phyloP scores from a whole-genome alignment of 2,797 vertebrate genomes.

The Coluber constrictor region DNA sequence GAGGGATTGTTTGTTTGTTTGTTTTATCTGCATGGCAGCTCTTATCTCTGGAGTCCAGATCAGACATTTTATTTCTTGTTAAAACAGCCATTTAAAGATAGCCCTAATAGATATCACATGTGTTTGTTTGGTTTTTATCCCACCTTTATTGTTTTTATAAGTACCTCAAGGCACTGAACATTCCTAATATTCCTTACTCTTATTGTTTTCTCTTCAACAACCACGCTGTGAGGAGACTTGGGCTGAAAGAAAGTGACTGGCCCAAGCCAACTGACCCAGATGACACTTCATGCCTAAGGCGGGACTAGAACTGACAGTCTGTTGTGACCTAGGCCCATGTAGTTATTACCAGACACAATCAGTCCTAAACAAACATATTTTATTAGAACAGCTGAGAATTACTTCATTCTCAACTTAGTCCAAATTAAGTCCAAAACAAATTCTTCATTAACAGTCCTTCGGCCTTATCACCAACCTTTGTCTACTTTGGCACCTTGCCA shows the following conservation, averaged over 20 bases:
- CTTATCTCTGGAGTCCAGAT: background rate
- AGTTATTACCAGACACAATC: no score
- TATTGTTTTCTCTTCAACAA: background rate
- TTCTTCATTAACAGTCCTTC: no score
- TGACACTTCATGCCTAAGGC: background rate
- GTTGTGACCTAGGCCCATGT: no score
- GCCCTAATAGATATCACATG: background rate
- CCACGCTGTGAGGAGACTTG: background rate
- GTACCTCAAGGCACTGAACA: background rate
- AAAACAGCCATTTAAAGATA: background rate
- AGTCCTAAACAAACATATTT: no score
- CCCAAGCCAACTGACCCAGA: background rate
- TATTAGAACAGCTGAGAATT: no score
- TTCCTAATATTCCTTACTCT: background rate
- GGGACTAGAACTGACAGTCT: background rate
- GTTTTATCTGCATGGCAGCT: background rate
- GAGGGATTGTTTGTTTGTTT: background rate
- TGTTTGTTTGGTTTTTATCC: background rate
- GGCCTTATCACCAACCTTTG: no score
- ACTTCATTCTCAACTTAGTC: no score
- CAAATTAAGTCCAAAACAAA: no score
- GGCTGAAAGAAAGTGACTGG: background rate
- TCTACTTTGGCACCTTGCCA: no score
- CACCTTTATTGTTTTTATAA: background rate
- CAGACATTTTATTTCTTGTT: background rate